These are phyloP conservation scores for Holotrichia oblita DNA, from an alignment of 1,140 invertebrate species.

Conservation along the genomic window DNA sequence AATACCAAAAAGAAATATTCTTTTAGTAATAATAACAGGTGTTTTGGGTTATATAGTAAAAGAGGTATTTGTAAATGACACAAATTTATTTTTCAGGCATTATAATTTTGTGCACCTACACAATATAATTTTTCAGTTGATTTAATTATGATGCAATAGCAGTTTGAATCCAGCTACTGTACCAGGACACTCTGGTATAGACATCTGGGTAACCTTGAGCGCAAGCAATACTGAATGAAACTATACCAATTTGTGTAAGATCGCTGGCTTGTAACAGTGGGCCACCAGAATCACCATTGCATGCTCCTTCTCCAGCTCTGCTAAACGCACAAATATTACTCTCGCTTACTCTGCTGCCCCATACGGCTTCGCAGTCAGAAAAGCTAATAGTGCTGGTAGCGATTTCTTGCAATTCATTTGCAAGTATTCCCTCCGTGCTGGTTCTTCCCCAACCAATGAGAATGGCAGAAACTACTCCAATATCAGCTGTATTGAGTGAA, in stretches of 20 bases:
- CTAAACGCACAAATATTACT: constrained; percentile 70
- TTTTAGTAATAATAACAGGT: no score
- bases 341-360: neutral
- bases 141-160: neutral
- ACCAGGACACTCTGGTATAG: constrained; percentile 60
- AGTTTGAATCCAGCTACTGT: constrained; percentile 55
- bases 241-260: constrained; percentile 59
- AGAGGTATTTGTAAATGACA: no score
- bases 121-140: no score
- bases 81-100: no score
- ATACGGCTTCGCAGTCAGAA: constrained; percentile 54
- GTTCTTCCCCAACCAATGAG: constrained; percentile 60
- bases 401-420: constrained; percentile 61
- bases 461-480: neutral
- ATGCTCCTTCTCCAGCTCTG: constrained; percentile 66
- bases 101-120: no score
- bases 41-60: no score
- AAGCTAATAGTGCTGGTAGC: constrained; percentile 59
- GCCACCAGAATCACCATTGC: constrained; percentile 71
- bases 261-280: constrained; percentile 59
- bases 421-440: constrained; percentile 48
- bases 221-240: constrained; percentile 65
- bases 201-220: constrained; percentile 63
- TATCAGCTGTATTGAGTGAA: neutral
- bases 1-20: no score